These are phyloP conservation scores for Halictus quadricinctus DNA, from an alignment of 2,888 invertebrate species.

Conservation along the genomic window DNA sequence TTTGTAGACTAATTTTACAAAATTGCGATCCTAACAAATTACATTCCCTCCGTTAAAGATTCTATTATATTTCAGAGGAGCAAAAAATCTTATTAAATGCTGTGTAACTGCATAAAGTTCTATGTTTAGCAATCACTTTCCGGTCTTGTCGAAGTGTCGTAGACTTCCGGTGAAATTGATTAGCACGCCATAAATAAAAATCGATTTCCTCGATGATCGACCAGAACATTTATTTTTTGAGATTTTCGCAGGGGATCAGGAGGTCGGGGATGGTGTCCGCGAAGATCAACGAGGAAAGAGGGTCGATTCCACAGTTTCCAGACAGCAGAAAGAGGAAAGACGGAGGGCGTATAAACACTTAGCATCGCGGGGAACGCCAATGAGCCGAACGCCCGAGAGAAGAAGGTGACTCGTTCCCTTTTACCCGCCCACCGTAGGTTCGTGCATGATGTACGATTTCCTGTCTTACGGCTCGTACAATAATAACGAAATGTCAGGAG, in stretches of 20 bases:
- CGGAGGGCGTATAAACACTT: conserved; percentile 61
- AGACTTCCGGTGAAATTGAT: too few species aligned
- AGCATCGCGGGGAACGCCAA: conserved; percentile 62
- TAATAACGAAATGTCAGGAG: conserved; percentile 72
- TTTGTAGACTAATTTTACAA: too few species aligned
- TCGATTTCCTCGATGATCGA: too few species aligned
- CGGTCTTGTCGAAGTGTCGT: too few species aligned
- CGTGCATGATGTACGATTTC: conserved; percentile 72
- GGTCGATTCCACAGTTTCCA: conserved; percentile 27
- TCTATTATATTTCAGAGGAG: too few species aligned
- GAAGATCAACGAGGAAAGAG: background rate
- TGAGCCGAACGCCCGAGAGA: conserved; percentile 61
- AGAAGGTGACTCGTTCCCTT: conserved; percentile 71
- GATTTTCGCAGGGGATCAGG: background rate
- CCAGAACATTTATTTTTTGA: background rate
- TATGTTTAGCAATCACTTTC: too few species aligned
- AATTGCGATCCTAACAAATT: too few species aligned
- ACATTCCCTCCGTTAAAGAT: too few species aligned
- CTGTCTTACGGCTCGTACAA: conserved; percentile 70
- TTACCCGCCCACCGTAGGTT: conserved; percentile 72
- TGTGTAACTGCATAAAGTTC: too few species aligned
- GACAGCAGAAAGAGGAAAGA: conserved; percentile 35
- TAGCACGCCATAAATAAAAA: too few species aligned
- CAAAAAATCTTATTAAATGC: too few species aligned
- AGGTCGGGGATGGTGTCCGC: background rate